Conservation (phyloP, 2,113 vertebrate genomes). For the Setophaga petechia region DNA sequence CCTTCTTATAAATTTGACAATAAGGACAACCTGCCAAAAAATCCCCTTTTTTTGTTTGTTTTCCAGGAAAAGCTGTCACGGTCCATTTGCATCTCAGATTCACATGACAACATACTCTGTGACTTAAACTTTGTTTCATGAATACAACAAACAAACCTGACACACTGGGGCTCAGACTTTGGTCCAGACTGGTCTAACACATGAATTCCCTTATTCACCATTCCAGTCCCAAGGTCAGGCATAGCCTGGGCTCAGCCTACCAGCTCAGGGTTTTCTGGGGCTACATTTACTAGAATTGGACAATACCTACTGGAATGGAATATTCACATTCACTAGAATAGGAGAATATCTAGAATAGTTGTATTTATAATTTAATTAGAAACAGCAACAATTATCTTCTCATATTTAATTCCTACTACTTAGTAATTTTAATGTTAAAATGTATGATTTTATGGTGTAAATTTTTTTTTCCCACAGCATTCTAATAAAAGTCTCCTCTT, state of each 20-base stretch:
- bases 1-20: not conserved
- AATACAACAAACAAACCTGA: not conserved
- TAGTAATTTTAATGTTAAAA: not conserved
- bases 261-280: not conserved
- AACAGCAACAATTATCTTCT: not conserved
- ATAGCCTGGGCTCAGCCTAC: not conserved
- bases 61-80: not conserved
- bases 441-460: not conserved
- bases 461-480: not conserved
- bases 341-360: not conserved
- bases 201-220: not conserved
- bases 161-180: not conserved
- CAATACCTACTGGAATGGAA: no score
- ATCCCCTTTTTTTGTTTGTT: not conserved
- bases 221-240: not conserved
- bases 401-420: not conserved
- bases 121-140: not conserved
- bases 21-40: not conserved
- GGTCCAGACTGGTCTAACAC: accelerated
- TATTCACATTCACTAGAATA: not conserved
- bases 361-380: not conserved
- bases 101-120: not conserved
- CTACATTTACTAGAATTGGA: not conserved
- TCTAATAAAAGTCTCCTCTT: not conserved
- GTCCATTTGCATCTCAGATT: not conserved